Evolutionary conservation across 2,113 vertebrate genomes (phyloP), one percentile per base, ranked within the genome.

Genomic region (Prunella fulvescens): DNA sequence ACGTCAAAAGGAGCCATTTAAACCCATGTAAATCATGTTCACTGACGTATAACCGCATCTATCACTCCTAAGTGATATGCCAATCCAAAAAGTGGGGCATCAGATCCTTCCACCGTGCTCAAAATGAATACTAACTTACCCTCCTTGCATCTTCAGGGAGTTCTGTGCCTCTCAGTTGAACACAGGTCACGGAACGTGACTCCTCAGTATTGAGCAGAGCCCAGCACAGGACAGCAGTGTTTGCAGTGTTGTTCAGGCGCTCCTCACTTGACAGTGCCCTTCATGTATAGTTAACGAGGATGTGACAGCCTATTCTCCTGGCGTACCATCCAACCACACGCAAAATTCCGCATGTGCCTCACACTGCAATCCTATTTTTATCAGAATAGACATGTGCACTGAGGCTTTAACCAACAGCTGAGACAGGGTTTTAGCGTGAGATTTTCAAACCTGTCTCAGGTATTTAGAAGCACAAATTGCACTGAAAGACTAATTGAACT

Each of bases 371-470:
- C 92, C 94, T 95, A 31, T 83, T 96, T 95, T 95, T 95, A 95
- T 96, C 87, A 5, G 95, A 94, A 89, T 25, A 97, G 95, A 96
- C 95, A 80, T 95, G 92, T 96, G 96, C 94, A 83, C 89, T 88
- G 87, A 96, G 93, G 92, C 93, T 95, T 96, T 83, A 94, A 88
- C 94, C 93, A 95, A 79, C 87, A 93, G 93, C 92, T 95, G 95
- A 97, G 94, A 90, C 16, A 42, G 90, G 81, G 90, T 50, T 95
- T 95, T 95, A 97, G 88, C 12, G 6, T 88, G 93, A 96, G 93
- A 94, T 95, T 96, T 96, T 94, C 95, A 93, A 92, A 96, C 94
- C 93, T 93, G 95, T 95, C 94, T 94, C 95, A 97, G 93, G 94
- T 95, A 95, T 96, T 97, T 96, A 94, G 87, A 96, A 94, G 79